These are phyloP conservation scores for Cyanoramphus novaezelandiae DNA, from an alignment of 2,113 vertebrate genomes.

Conservation along the genomic window DNA sequence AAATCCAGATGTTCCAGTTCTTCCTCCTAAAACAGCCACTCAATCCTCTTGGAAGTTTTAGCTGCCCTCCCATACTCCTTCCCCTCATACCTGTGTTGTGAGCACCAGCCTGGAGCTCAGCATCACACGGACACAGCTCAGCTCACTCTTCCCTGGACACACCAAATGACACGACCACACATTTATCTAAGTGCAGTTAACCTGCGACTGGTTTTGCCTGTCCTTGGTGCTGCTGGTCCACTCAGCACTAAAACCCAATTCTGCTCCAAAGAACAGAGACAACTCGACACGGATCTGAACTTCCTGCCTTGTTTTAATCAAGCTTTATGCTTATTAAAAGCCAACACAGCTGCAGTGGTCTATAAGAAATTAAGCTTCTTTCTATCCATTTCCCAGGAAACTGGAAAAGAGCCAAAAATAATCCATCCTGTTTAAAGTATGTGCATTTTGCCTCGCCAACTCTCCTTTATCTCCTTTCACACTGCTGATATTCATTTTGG, in stretches of 20 bases:
- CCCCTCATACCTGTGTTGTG: background rate
- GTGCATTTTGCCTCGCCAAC: background rate
- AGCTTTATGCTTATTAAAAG: conserved; percentile 6
- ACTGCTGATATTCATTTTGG: background rate
- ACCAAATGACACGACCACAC: accelerated
- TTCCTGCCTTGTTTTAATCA: background rate
- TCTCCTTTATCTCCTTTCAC: background rate
- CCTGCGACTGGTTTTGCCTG: accelerated
- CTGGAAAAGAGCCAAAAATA: conserved; percentile 12
- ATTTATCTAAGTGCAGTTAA: background rate
- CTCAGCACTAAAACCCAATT: background rate
- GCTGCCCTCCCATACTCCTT: background rate
- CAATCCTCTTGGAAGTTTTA: background rate
- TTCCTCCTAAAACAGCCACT: background rate
- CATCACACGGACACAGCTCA: background rate
- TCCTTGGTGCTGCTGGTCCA: background rate
- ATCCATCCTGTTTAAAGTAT: background rate
- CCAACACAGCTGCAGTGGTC: conserved; percentile 13
- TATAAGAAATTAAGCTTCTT: conserved; percentile 19
- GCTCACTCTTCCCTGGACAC: background rate
- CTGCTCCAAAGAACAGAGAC: conserved; percentile 7
- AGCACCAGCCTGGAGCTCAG: background rate
- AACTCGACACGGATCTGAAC: background rate
- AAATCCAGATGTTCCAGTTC: background rate
- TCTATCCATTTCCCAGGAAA: conserved; percentile 52